phyloP scores from a whole-genome alignment of 2,113 vertebrate genomes.

The Vicugna pacos region DNA sequence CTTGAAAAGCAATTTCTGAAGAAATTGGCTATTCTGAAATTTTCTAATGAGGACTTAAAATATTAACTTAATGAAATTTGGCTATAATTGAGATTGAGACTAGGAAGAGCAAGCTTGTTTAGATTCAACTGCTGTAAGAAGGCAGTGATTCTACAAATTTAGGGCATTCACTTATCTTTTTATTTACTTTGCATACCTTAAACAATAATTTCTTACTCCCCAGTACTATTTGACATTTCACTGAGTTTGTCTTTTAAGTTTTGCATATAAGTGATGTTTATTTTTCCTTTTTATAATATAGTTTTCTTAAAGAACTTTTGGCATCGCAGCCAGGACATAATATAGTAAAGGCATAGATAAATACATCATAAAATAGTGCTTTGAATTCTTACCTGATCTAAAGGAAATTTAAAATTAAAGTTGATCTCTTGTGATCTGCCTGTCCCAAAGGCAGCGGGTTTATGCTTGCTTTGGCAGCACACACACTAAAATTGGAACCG shows the following conservation, averaged over 20 bases:
- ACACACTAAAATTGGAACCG: background rate
- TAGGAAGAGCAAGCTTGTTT: background rate
- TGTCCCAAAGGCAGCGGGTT: background rate
- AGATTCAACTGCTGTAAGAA: background rate
- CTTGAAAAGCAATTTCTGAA: constrained; percentile 21
- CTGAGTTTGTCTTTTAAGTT: background rate
- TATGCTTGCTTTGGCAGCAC: background rate
- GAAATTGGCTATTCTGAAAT: background rate
- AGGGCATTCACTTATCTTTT: background rate
- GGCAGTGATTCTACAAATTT: background rate
- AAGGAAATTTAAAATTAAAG: constrained; percentile 31
- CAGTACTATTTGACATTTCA: background rate
- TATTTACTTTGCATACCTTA: background rate
- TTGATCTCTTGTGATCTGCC: background rate
- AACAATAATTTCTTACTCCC: background rate
- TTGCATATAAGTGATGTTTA: background rate
- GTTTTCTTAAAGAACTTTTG: background rate
- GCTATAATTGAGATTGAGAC: background rate
- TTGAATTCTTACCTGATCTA: background rate
- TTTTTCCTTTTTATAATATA: constrained; percentile 46
- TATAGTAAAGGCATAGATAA: background rate
- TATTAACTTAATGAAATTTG: constrained; percentile 15
- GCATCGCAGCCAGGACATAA: background rate
- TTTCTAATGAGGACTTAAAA: background rate
- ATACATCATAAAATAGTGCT: background rate